phyloP scores from a whole-genome alignment of 2,888 invertebrate genomes.

The Limenitis camilla region DNA sequence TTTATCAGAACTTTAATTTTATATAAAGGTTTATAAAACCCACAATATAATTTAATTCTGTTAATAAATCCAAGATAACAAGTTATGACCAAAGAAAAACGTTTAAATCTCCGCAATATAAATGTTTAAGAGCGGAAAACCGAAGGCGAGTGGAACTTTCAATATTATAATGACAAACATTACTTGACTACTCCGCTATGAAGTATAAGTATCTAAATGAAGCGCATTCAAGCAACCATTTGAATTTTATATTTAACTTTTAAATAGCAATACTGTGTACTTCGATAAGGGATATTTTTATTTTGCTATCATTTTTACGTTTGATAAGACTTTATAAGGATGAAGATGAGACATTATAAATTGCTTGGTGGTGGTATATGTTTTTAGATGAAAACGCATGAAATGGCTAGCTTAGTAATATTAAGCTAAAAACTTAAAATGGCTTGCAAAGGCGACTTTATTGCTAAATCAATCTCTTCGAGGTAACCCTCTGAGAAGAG shows the following conservation, averaged over 20 bases:
- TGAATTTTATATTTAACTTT: slow-evolving; percentile 31
- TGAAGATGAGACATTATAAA: not conserved
- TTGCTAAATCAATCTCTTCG: no score
- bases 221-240: slow-evolving; percentile 31
- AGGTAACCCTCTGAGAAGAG: no score
- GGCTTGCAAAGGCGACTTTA: no score
- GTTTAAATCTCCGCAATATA: not conserved
- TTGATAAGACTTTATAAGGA: slow-evolving; percentile 17
- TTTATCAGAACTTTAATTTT: no score
- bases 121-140: slow-evolving; percentile 5
- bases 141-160: slow-evolving; percentile 15
- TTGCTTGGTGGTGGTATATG: no score
- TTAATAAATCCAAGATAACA: slow-evolving; percentile 1
- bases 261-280: slow-evolving; percentile 19
- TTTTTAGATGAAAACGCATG: no score
- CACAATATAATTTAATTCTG: not conserved
- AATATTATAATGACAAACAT: slow-evolving; percentile 25
- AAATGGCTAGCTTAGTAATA: no score
- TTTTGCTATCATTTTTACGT: slow-evolving; percentile 10
- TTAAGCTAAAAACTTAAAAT: no score
- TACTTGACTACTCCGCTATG: slow-evolving; percentile 29
- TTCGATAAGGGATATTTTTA: slow-evolving; percentile 15
- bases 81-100: not conserved
- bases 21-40: not conserved
- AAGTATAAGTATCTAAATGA: slow-evolving; percentile 33